Evolutionary conservation across 30 jellyfish, hydroid and myxozoan species (phyloP), one percentile per base, ranked within the genome.

Genomic region (Hydractinia echinata): DNA sequence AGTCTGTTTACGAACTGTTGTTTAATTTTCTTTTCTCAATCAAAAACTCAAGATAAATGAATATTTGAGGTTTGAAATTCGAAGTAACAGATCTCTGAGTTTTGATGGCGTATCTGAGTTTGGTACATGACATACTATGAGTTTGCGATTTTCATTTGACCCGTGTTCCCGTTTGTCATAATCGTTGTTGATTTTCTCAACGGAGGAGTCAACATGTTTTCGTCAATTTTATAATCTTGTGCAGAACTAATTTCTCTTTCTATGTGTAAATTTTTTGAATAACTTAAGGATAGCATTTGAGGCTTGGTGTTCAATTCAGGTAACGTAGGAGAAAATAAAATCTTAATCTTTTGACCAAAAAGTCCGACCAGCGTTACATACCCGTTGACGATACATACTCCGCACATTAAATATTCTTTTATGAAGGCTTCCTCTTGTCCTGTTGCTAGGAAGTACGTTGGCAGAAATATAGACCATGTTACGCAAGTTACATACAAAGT

Each of bases 401-500:
- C 81, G 58, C 94, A 79, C 76, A 89, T 73, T 18, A 89, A 58
- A 51, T 72, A 85, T 14, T 55, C 86, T 6, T 89, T 56, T 66
- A 77, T 54, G 81, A 61, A 85, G 44, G 44, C 44, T n/a, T 64
- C 51, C 2, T 71, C 81, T n/a, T 15, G 44, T 18, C 84, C 88
- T 55, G 86, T 19, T 39, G 86, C 67, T 7, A 80, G 66, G 69
- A 56, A 68, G 58, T 51, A 82, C 1, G 90, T 76, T 14, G 96
- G 94, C 53, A 88, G 51, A 76, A 83, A 83, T 4, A 88, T 87
- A 3, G 95, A 94, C 96, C 96, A 88, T 58, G 78, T 70, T 55
- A 88, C 87, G 53, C 96, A 88, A n/a, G 95, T 88, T 84, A 88
- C 55, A 73, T 88, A 88, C 67, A 90, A 76, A 19, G 97, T 90